Percentiles rank a stretch among this genome's conserved stretches.
These are phyloP conservation scores for Petrolisthes cinctipes DNA, from an alignment of 2,888 invertebrate species.

Conservation along the genomic window DNA sequence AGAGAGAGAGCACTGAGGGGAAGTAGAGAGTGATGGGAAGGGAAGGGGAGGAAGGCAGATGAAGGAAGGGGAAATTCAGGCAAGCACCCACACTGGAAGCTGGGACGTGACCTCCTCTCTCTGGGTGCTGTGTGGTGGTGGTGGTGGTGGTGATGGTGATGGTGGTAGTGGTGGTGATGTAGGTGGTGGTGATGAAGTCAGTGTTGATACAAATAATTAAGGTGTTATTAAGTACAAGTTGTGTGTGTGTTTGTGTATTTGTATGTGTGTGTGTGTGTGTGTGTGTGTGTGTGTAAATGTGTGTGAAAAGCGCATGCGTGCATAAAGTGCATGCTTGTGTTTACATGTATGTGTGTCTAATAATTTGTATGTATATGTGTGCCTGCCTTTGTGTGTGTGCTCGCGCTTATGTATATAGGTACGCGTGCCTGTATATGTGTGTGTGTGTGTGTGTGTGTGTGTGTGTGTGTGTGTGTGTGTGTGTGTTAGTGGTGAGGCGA, in stretches of 20 bases:
- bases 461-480: no score
- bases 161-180: not conserved
- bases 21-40: not conserved
- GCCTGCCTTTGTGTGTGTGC: no score
- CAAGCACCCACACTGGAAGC: no score
- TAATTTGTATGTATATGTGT: not conserved
- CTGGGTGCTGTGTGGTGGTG: not conserved
- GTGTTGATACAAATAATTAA: no score
- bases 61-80: not conserved
- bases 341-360: not conserved
- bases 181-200: not conserved
- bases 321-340: no score
- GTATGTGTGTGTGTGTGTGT: no score
- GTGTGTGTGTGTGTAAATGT: not conserved
- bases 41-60: not conserved
- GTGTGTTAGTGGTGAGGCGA: no score
- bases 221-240: not conserved
- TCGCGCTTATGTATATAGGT: no score
- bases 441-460: no score
- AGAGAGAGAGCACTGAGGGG: not conserved
- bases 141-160: not conserved
- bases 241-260: not conserved
- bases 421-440: no score
- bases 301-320: not conserved
- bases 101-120: no score